Evolutionary conservation across 1,140 invertebrate species (phyloP).

Genomic region (Heliothis virescens): DNA sequence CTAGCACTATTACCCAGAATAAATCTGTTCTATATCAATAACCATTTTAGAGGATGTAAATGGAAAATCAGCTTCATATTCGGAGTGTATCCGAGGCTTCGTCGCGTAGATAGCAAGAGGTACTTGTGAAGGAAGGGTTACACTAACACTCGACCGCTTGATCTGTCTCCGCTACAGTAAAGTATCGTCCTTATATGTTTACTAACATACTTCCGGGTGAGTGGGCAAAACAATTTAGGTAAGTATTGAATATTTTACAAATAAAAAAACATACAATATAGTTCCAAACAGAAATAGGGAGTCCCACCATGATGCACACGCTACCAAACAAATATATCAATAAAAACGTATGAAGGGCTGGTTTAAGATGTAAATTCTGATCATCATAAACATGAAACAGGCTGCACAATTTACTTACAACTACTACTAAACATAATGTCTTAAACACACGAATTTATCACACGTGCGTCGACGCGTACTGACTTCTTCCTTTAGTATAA

Average conservation of each 20-base stretch:
- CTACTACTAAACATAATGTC: background rate
- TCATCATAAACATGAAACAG: background rate
- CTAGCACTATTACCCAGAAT: conserved; percentile 8
- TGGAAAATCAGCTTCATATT: conserved; percentile 38
- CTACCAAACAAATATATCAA: background rate
- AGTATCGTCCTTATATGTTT: conserved; percentile 61
- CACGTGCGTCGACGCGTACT: background rate
- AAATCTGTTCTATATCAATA: conserved; percentile 6
- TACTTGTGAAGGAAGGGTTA: conserved; percentile 75
- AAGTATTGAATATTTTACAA: conserved; percentile 34
- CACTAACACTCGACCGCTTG: conserved; percentile 65
- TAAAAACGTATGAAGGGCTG: background rate
- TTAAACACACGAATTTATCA: background rate
- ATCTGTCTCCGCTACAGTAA: conserved; percentile 52
- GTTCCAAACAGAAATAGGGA: background rate
- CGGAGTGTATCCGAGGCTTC: conserved; percentile 22
- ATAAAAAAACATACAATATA: background rate
- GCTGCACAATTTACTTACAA: conserved; percentile 27
- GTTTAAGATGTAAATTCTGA: background rate
- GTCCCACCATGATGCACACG: background rate
- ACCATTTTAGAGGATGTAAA: background rate
- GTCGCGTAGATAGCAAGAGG: conserved; percentile 43
- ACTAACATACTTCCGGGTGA: conserved; percentile 62
- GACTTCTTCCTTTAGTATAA: conserved; percentile 51
- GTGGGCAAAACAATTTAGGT: conserved; percentile 42